Base-by-base conservation (phyloP, 1,140 invertebrate species). In the Drosophila chauvacae region DNA sequence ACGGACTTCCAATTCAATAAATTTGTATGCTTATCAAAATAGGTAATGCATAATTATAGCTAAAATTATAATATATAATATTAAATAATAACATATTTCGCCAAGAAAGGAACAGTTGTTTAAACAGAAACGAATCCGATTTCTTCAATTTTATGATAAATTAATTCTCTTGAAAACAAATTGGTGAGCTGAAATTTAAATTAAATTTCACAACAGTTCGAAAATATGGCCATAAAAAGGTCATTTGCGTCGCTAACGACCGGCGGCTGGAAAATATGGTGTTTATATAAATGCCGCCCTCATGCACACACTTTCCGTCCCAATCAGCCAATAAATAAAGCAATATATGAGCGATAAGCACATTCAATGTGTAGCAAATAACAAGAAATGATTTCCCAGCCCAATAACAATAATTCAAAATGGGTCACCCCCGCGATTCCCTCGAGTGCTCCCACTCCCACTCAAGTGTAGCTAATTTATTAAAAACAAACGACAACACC, bases 261-360 rank as follows among this genome's bases (percentile, higher is more conserved):
- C 76, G 7, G 11, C 44, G 65, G 61, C 69, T 69, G 82, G 59
- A 68, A 80, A 72, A 77, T 72, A 56, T 64, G 48, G 60, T 41
- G 72, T 63, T 65, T 75, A 80, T 73, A 48, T 64, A 58, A 56
- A 63, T 48, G 30, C 74, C 56, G 10, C 69, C 39, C 39, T 11
- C 71, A 37, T 7, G 4, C 45, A 48, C 28, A 41, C 39, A 53
- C 47, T 57, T 14, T 64, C 41, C 23, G 58, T 47, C 30, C 66
- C 79, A 87, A 86, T 86, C 83, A 69, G 71, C 66, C 83, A 88
- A 86, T 86, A 87, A 83, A 86, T 88, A 88, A 70, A 51, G 80
- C 76, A 80, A 86, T 86, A 62, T 77, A 83, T 85, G 70, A 79
- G 70, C 84, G 84, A 86, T 86, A 88, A 88, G 84, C 76, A 73